A percentile compares a stretch with the other conserved stretches of the same genome.
phyloP scores from a whole-genome alignment of 2,888 invertebrate genomes.

The Penaeus monodon region DNA sequence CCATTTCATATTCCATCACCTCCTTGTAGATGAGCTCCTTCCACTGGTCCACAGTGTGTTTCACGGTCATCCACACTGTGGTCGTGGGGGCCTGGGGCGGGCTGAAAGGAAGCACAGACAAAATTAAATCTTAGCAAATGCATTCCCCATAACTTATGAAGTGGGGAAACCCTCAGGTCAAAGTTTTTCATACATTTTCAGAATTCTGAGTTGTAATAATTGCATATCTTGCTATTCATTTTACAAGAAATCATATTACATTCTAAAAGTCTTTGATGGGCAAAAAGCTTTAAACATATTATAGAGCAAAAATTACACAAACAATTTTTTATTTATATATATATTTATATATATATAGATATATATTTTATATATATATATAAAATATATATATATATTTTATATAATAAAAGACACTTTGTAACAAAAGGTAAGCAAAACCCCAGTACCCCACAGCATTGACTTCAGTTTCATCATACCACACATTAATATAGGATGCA shows the following conservation, averaged over 20 bases:
- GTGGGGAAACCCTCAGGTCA: background rate
- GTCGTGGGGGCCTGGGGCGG: slow-evolving; percentile 97
- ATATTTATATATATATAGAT: too few relatives aligned
- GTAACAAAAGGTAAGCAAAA: background rate
- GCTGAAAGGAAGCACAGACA: slow-evolving; percentile 75
- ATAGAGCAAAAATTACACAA: too few relatives aligned
- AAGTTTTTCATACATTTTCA: too few relatives aligned
- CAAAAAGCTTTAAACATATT: too few relatives aligned
- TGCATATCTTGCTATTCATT: too few relatives aligned
- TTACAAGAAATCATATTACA: too few relatives aligned
- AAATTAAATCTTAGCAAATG: background rate
- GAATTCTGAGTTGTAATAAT: too few relatives aligned
- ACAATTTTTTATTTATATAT: too few relatives aligned
- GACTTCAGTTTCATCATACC: slow-evolving; percentile 99
- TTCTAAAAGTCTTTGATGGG: too few relatives aligned
- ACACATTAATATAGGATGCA: slow-evolving; percentile 99
- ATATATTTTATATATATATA: too few relatives aligned
- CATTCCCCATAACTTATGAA: background rate
- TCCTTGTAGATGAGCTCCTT: slow-evolving; percentile 99
- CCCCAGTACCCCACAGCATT: slow-evolving; percentile 86
- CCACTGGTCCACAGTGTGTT: slow-evolving; percentile 99
- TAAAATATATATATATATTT: too few relatives aligned
- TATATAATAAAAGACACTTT: too few relatives aligned
- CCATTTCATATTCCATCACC: slow-evolving; percentile 93
- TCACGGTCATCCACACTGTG: slow-evolving; percentile 98